Evolutionary conservation across 2,113 vertebrate species (phyloP).

Genomic region (Aplodontia rufa): DNA sequence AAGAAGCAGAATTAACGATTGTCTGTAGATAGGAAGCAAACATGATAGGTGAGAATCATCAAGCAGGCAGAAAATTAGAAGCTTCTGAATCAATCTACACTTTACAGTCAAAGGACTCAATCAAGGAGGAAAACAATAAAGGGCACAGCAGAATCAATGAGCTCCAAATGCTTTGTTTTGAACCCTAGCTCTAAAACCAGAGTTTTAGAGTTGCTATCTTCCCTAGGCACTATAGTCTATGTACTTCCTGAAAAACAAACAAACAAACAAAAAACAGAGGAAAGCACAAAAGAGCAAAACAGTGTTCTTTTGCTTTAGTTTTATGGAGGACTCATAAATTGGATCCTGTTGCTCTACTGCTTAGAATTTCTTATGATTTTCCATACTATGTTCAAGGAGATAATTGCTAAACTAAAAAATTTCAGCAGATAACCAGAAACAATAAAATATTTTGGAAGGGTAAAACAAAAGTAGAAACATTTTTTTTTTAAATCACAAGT

Average conservation of each 20-base stretch:
- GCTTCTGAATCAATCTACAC: slow-evolving; percentile 35
- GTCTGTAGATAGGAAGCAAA: not conserved
- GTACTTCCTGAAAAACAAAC: not conserved
- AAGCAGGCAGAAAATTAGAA: slow-evolving; percentile 58
- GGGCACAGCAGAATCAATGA: slow-evolving; percentile 59
- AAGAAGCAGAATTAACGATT: not conserved
- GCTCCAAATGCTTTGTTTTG: slow-evolving; percentile 53
- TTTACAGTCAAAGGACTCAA: slow-evolving; percentile 61
- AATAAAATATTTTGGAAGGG: not conserved
- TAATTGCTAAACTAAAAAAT: slow-evolving; percentile 50
- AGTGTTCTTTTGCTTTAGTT: not conserved
- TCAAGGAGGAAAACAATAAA: slow-evolving; percentile 61
- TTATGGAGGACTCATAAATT: slow-evolving; percentile 10
- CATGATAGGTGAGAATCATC: not conserved
- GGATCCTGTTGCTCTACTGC: not conserved
- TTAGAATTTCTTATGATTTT: slow-evolving; percentile 38
- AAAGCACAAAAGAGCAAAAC: not conserved
- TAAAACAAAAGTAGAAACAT: slow-evolving; percentile 45
- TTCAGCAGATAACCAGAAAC: slow-evolving; percentile 40
- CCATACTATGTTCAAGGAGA: slow-evolving; percentile 16
- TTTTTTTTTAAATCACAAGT: not conserved
- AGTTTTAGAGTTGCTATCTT: not conserved
- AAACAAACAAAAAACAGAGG: not conserved
- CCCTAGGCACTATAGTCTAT: not conserved
- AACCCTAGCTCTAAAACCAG: slow-evolving; percentile 10